Evolutionary conservation across 2,797 vertebrate species (phyloP), one percentile per base, ranked within the genome.

Genomic region (Sebastes oblongus): DNA sequence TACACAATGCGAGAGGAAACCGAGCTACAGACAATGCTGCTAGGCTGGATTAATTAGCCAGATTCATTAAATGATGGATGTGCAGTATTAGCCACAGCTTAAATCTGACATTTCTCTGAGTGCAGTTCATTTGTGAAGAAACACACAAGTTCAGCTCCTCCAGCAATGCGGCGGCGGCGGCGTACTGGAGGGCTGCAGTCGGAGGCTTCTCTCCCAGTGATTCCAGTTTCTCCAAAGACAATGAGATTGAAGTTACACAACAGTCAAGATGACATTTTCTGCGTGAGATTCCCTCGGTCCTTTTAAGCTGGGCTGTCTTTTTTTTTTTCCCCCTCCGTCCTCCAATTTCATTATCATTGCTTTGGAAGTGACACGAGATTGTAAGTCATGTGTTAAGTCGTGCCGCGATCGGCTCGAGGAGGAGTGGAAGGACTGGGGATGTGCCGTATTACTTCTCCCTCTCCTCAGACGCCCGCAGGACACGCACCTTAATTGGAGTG

Each of bases 11-110:
- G 5, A 16, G 65, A 80, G 75, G 66, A 72, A 88, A 78, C 79
- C 50, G 85, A 90, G 88, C 80, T 76, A 36, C 81, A 85, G 86
- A 92, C 91, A 86, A 86, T 75, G 86, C 86, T 84, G 80, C 88
- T 59, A 70, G 88, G 84, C 91, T 87, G 92, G 90, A 94, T 94
- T 94, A 94, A 94, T 93, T 93, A 93, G 86, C 68, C 86, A 86
- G 94, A 93, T 94, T 94, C 92, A 94, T 94, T 94, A 95, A 95
- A 92, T 94, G 94, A 94, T 94, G 86, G 89, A 86, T 80, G 86
- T 5, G 22, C 77, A 78, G 89, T 78, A 90, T 93, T 93, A 94
- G 88, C 88, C 91, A 67, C 80, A 91, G 93, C 92, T 94, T 94
- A 93, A 91, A 91, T 92, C 85, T 90, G 92, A 91, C 92, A 91